phyloP scores from a whole-genome alignment of 2,113 vertebrate genomes.

The Bambusicola thoracicus region DNA sequence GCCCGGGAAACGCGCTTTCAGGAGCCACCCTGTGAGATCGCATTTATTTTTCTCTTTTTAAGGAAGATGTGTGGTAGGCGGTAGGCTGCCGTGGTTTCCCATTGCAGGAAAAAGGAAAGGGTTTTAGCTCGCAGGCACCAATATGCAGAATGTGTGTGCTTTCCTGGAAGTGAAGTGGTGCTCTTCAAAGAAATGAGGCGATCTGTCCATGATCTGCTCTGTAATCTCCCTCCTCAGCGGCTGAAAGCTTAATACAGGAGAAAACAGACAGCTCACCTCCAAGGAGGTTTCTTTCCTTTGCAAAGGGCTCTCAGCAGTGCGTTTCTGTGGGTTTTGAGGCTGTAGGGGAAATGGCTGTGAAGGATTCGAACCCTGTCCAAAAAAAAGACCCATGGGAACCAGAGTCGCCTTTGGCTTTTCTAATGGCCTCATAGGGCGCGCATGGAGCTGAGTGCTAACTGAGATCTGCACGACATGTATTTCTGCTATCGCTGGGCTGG shows the following conservation, averaged over 20 bases:
- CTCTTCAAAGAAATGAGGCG: not conserved
- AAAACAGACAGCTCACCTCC: not conserved
- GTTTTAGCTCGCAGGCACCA: fast-evolving
- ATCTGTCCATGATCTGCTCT: not conserved
- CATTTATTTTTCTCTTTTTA: not conserved
- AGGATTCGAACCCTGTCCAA: not conserved
- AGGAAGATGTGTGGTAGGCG: not conserved
- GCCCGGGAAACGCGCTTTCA: not conserved
- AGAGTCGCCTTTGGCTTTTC: not conserved
- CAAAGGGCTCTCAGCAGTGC: not conserved
- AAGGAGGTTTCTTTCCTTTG: not conserved
- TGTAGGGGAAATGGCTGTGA: not conserved
- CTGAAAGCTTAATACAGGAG: not conserved
- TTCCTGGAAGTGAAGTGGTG: not conserved
- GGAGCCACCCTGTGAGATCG: not conserved
- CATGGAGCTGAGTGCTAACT: not conserved
- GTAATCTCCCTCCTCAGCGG: not conserved
- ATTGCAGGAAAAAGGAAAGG: not conserved
- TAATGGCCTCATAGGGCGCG: not conserved
- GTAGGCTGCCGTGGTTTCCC: fast-evolving
- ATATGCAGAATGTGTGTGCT: not conserved
- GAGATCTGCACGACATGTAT: not conserved
- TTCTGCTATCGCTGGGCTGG: not conserved
- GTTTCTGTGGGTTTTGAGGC: not conserved
- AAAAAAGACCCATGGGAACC: not conserved